Evolutionary conservation across 1,140 invertebrate genomes (phyloP).

Genomic region (Zaprionus tsacasi): DNA sequence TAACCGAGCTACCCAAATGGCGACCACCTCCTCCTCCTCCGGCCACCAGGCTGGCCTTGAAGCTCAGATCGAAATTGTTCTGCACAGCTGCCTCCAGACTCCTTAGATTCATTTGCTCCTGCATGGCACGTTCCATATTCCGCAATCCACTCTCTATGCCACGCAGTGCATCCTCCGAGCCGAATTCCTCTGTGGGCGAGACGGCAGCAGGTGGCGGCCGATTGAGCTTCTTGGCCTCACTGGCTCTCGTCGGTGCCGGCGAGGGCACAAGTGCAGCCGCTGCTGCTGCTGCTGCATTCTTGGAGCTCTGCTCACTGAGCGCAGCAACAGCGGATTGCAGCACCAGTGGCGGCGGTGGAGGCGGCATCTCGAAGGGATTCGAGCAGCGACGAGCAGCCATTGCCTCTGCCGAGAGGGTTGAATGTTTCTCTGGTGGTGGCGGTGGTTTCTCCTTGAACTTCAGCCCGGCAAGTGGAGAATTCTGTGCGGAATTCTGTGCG

Average conservation of each 20-base stretch:
- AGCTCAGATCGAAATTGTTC: conserved; percentile 80
- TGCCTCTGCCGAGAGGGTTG: conserved; percentile 63
- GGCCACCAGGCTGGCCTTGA: conserved; percentile 73
- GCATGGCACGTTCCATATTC: conserved; percentile 84
- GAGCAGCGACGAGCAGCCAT: conserved; percentile 68
- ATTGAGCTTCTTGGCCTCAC: conserved; percentile 72
- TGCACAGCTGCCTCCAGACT: conserved; percentile 75
- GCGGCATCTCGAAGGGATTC: conserved; percentile 78
- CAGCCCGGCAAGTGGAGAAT: conserved; percentile 66
- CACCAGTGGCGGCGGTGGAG: conserved; percentile 62
- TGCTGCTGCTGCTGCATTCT: conserved; percentile 36
- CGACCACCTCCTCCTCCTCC: conserved; percentile 40
- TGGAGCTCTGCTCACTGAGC: conserved; percentile 68
- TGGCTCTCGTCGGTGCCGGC: conserved; percentile 73
- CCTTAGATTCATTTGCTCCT: conserved; percentile 83
- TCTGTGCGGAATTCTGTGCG: conserved; percentile 78
- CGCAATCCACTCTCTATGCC: conserved; percentile 82
- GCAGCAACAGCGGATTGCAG: conserved; percentile 67
- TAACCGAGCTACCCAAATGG: conserved; percentile 69
- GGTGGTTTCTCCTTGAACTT: conserved; percentile 81
- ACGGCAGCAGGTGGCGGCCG: conserved; percentile 28
- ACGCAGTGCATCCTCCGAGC: conserved; percentile 81
- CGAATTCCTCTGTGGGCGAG: conserved; percentile 81
- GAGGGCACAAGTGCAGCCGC: conserved; percentile 61
- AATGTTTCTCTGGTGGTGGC: conserved; percentile 71